These are phyloP conservation scores for Drosophila chauvacae DNA, from an alignment of 1,140 invertebrate genomes.

Conservation along the genomic window DNA sequence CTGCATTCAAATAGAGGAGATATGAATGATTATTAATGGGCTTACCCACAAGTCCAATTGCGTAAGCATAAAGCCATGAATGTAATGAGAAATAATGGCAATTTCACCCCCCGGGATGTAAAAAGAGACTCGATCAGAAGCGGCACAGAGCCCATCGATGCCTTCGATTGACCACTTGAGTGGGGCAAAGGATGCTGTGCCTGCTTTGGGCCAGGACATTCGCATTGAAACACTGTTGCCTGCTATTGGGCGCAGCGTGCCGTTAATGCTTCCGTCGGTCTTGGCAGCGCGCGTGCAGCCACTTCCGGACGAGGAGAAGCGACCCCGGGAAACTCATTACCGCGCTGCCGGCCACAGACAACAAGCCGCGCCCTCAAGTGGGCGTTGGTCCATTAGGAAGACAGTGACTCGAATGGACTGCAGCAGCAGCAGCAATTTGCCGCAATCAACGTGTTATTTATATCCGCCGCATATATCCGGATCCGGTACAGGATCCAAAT, in stretches of 20 bases:
- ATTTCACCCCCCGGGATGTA: not conserved
- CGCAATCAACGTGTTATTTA: slow-evolving; percentile 69
- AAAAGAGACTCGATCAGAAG: not conserved
- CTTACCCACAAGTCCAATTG: not conserved
- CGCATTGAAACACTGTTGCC: slow-evolving; percentile 28
- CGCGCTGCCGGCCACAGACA: slow-evolving; percentile 57
- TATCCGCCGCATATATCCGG: slow-evolving; percentile 52
- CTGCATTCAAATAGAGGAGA: slow-evolving; percentile 18
- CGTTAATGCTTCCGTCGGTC: slow-evolving; percentile 50
- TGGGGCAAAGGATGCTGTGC: not conserved
- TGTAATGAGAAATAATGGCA: not conserved
- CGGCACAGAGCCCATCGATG: not conserved
- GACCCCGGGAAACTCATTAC: slow-evolving; percentile 48
- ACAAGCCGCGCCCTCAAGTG: slow-evolving; percentile 53
- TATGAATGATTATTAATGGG: not conserved
- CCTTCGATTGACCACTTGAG: slow-evolving; percentile 23
- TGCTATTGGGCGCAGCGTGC: slow-evolving; percentile 64
- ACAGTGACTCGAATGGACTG: slow-evolving; percentile 11
- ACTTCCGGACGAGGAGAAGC: slow-evolving; percentile 43
- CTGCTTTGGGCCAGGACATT: not conserved
- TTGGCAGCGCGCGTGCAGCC: slow-evolving; percentile 59
- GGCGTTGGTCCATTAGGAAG: slow-evolving; percentile 70
- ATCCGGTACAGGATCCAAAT: slow-evolving; percentile 4
- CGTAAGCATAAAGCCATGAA: not conserved
- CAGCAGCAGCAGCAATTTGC: slow-evolving; percentile 11